phyloP scores from a whole-genome alignment of 2,113 vertebrate genomes.

The Nycticorax nycticorax region DNA sequence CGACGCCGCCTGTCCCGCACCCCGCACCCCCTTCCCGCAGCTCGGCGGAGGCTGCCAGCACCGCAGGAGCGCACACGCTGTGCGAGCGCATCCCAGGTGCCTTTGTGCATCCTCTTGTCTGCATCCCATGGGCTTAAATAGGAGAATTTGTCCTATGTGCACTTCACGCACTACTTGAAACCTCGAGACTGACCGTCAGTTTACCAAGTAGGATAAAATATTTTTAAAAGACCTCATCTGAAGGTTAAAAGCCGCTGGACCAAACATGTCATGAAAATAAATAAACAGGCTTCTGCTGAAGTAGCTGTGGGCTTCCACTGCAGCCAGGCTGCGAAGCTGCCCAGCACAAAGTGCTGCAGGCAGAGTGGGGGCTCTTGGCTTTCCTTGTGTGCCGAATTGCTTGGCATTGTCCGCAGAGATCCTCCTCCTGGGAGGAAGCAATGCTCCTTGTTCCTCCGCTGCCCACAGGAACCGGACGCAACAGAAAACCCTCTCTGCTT shows the following conservation, averaged over 20 bases:
- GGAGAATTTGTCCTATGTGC: fast-evolving
- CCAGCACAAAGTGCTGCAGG: background rate
- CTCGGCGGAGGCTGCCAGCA: background rate
- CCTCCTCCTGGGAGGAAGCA: background rate
- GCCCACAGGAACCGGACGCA: background rate
- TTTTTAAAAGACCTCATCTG: background rate
- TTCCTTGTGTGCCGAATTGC: fast-evolving
- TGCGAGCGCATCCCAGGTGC: fast-evolving
- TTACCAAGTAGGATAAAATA: background rate
- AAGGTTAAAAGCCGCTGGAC: background rate
- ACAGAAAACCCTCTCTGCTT: background rate
- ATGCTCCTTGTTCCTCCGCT: background rate
- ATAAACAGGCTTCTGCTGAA: background rate
- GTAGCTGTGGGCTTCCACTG: background rate
- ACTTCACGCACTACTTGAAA: fast-evolving
- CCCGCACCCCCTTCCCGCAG: background rate
- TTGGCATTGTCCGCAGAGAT: background rate
- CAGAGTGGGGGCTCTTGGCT: background rate
- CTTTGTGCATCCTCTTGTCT: background rate
- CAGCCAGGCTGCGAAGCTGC: background rate
- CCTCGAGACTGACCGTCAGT: fast-evolving
- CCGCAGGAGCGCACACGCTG: fast-evolving
- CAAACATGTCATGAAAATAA: background rate
- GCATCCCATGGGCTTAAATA: background rate
- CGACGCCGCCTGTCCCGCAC: fast-evolving